These are phyloP conservation scores for Manduca sexta DNA, from an alignment of 1,140 invertebrate species.

Conservation along the genomic window DNA sequence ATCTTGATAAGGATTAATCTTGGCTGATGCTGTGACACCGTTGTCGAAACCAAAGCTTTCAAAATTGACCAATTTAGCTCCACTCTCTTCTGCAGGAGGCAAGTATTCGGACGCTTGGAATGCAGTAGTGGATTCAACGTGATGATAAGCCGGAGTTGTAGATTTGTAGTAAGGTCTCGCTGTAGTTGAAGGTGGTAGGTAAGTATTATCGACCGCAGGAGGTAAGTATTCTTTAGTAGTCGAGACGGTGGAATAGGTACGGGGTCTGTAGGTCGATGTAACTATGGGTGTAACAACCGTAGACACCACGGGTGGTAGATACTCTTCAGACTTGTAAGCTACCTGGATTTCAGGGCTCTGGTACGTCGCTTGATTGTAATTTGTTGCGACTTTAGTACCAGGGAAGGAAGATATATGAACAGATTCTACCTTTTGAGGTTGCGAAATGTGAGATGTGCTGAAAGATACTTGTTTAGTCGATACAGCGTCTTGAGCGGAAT, in stretches of 20 bases:
- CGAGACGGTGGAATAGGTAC: slow-evolving; percentile 33
- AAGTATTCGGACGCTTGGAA: slow-evolving; percentile 58
- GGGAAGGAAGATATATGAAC: slow-evolving; percentile 37
- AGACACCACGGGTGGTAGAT: slow-evolving; percentile 52
- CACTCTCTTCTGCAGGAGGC: slow-evolving; percentile 31
- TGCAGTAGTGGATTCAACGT: slow-evolving; percentile 25
- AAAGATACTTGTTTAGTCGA: slow-evolving; percentile 25
- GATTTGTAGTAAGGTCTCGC: slow-evolving; percentile 16
- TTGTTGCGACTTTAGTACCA: slow-evolving; percentile 24
- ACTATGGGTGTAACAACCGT: slow-evolving; percentile 31
- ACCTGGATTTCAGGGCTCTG: slow-evolving; percentile 52
- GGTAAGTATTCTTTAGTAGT: slow-evolving; percentile 37
- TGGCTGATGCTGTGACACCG: slow-evolving; percentile 12
- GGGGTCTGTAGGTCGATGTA: slow-evolving; percentile 44
- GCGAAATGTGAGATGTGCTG: slow-evolving; percentile 24
- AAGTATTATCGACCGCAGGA: slow-evolving; percentile 15
- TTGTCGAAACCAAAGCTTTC: slow-evolving; percentile 40
- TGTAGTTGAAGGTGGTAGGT: slow-evolving; percentile 17
- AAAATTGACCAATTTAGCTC: slow-evolving; percentile 29
- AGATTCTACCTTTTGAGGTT: slow-evolving; percentile 34
- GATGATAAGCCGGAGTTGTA: slow-evolving; percentile 17
- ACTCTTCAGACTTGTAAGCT: slow-evolving; percentile 52
- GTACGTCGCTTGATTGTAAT: slow-evolving; percentile 39
- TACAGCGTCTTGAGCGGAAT: slow-evolving; percentile 18
- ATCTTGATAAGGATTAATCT: slow-evolving; percentile 36